These are phyloP conservation scores for Myoxocephalus aenaeus DNA, from an alignment of 2,797 vertebrate genomes.

Conservation along the genomic window DNA sequence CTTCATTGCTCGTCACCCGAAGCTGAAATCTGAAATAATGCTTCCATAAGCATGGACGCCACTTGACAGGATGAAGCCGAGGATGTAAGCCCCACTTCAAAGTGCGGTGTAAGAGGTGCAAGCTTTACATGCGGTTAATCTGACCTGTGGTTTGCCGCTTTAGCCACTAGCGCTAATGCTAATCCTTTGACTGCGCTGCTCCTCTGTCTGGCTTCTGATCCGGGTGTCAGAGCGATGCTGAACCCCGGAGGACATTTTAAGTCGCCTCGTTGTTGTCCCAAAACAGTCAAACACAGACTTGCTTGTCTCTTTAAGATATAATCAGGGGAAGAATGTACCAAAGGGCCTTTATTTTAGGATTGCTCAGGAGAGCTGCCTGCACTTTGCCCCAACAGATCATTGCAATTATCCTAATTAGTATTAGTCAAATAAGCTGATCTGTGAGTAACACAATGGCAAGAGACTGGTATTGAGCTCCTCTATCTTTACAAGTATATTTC, in stretches of 20 bases:
- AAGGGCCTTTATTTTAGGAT: constrained; percentile 28
- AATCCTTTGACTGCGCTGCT: constrained; percentile 66
- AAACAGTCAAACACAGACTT: constrained; percentile 42
- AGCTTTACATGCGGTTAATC: constrained; percentile 75
- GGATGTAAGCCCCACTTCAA: constrained; percentile 74
- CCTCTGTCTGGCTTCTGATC: constrained; percentile 41
- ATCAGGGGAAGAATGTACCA: constrained; percentile 31
- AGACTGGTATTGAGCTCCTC: not conserved
- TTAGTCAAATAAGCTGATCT: not conserved
- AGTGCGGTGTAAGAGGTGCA: constrained; percentile 48
- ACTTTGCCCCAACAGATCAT: constrained; percentile 23
- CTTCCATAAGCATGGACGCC: constrained; percentile 44
- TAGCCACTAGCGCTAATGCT: constrained; percentile 69
- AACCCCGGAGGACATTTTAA: constrained; percentile 41
- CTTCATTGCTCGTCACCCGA: constrained; percentile 26
- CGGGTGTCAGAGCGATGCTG: constrained; percentile 49
- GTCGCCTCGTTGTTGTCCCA: constrained; percentile 42
- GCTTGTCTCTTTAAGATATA: constrained; percentile 28
- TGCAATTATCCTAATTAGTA: not conserved
- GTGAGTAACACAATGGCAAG: not conserved
- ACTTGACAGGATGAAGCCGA: constrained; percentile 60
- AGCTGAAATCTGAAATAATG: constrained; percentile 28
- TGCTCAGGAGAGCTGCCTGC: constrained; percentile 43
- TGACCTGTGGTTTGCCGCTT: constrained; percentile 73
- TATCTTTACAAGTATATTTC: not conserved